Conservation (phyloP, 2,888 invertebrate species). For the Catocala sponsa region DNA sequence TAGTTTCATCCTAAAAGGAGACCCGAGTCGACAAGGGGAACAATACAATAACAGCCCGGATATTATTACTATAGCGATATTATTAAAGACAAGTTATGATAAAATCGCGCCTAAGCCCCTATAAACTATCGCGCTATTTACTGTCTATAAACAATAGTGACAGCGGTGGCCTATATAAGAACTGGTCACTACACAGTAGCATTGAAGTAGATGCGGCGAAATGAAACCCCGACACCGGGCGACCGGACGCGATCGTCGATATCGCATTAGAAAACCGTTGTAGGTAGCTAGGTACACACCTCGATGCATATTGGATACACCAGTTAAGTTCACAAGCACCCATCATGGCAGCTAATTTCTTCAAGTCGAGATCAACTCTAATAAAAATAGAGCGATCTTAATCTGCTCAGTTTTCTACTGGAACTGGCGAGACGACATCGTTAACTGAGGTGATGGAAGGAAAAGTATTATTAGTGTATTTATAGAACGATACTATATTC, state of each 20-base stretch:
- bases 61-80: conserved; percentile 13
- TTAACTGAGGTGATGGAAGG: conserved; percentile 27
- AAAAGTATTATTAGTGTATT: conserved; percentile 29
- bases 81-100: conserved; percentile 16
- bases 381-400: conserved; percentile 66
- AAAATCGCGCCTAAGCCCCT: conserved; percentile 15
- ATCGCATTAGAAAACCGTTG: conserved; percentile 77
- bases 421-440: conserved; percentile 28
- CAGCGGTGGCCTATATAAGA: conserved; percentile 53
- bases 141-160: conserved; percentile 31
- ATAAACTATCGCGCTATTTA: conserved; percentile 17
- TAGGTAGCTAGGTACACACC: conserved; percentile 56
- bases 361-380: conserved; percentile 60
- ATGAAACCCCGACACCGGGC: conserved; percentile 67
- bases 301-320: conserved; percentile 70
- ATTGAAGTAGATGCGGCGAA: conserved; percentile 53
- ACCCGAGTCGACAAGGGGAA: too few relatives aligned
- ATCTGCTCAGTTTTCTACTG: conserved; percentile 53
- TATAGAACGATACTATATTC: conserved; percentile 13
- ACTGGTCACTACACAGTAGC: conserved; percentile 56
- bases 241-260: conserved; percentile 68
- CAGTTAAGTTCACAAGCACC: conserved; percentile 56
- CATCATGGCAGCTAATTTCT: conserved; percentile 46
- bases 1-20: too few relatives aligned
- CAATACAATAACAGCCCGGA: too few relatives aligned